Evolutionary conservation across 2,888 invertebrate genomes (phyloP), one percentile per base, ranked within the genome.

Genomic region (Adineta ricciae): DNA sequence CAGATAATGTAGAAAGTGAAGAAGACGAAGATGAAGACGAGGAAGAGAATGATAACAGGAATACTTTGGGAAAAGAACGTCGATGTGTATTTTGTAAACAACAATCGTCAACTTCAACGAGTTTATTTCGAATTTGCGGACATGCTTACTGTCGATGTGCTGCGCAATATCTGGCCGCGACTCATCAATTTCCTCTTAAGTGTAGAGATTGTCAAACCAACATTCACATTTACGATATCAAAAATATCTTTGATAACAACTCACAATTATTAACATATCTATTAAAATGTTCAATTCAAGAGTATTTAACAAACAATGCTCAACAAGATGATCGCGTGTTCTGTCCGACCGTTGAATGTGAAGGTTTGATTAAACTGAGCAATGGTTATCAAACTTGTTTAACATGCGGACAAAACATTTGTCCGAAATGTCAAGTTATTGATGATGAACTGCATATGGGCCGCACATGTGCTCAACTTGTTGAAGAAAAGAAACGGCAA

Each of bases 131-230:
- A 2, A 73, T 73, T 21, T 73, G 73, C 38, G 73, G 73, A 19
- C 73, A 73, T 73, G 24, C 73, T 9, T 73, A 73, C 38, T 73
- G 73, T 38, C 73, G 73, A 38, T 73, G 73, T 73, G 73, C 73
- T 73, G 73, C 73, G 2, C 38, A 38, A 73, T 5, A 4, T 73
- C 73, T 73, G 19, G 21, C 38, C 38, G 5, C 73, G 38, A 36
- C 38, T 36, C 21, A 21, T 73, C 36, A 19, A 9, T 73, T 73
- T 21, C 73, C 73, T 16, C 24, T 73, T 8, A 19, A 7, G 38
- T 73, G 73, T 9, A 36, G 38, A 73, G 73, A 19, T 38, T 38
- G 73, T 38, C 21, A 73, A 73, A 36, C 38, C 4, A 73, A 73
- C 38, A 73, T 73, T 73, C 73, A 73, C 24, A 73, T 73, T 73